phyloP scores from a whole-genome alignment of 2,797 vertebrate genomes.

The Cuculus canorus region DNA sequence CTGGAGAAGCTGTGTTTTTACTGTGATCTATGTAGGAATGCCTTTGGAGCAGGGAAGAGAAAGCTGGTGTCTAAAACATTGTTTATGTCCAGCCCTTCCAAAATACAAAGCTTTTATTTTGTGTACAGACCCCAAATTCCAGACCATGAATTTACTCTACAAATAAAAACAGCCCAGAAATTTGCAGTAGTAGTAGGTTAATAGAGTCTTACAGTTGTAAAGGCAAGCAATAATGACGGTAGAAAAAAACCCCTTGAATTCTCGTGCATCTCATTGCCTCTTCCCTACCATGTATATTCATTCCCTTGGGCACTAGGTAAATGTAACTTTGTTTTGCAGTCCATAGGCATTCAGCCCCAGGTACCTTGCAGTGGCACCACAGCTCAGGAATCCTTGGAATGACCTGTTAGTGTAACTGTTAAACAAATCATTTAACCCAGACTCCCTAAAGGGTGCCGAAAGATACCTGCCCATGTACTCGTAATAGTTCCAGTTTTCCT shows the following conservation, averaged over 20 bases:
- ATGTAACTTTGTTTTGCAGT: background rate
- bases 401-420: background rate
- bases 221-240: background rate
- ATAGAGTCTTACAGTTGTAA: background rate
- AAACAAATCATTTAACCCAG: background rate
- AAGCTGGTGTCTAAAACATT: background rate
- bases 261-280: background rate
- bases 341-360: background rate
- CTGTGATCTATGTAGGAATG: background rate
- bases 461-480: background rate
- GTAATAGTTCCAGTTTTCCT: background rate
- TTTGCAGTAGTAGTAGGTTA: background rate
- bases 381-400: background rate
- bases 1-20: background rate
- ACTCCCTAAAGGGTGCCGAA: background rate
- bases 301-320: background rate
- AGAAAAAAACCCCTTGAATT: fast-evolving
- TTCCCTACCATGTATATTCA: background rate
- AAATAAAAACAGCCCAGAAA: background rate
- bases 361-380: background rate
- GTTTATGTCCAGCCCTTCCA: background rate
- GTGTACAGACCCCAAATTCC: background rate
- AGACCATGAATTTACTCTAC: background rate
- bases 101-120: background rate
- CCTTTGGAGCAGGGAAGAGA: background rate